These are phyloP conservation scores for Eretmocerus hayati DNA, from an alignment of 2,888 invertebrate species.

Conservation along the genomic window DNA sequence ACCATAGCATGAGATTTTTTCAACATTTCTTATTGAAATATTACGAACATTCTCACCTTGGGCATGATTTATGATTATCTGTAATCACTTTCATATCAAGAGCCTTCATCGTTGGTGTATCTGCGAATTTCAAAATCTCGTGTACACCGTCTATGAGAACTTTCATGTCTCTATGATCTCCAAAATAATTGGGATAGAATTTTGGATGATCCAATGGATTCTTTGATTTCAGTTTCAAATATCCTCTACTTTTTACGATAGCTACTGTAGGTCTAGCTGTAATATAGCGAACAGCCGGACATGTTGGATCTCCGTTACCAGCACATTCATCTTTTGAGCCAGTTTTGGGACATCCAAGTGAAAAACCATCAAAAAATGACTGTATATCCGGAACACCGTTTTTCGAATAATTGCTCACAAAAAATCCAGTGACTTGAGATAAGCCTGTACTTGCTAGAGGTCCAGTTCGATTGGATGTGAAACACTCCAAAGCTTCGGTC, in stretches of 20 bases:
- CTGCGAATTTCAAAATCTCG: conserved; percentile 51
- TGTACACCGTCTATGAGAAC: conserved; percentile 36
- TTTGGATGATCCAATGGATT: conserved; percentile 50
- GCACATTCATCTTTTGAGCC: conserved; percentile 26
- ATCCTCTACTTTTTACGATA: conserved; percentile 47
- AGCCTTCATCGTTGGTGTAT: conserved; percentile 54
- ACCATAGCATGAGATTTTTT: too few relatives aligned
- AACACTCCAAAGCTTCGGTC: conserved; percentile 36
- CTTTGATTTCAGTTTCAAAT: conserved; percentile 46
- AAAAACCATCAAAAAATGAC: conserved; percentile 38
- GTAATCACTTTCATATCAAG: conserved; percentile 54
- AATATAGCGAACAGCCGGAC: conserved; percentile 30
- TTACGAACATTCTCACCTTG: too few relatives aligned
- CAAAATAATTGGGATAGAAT: conserved; percentile 53
- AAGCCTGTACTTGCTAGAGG: conserved; percentile 44
- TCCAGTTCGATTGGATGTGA: conserved; percentile 37
- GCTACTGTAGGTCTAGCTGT: conserved; percentile 42
- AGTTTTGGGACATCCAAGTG: conserved; percentile 26
- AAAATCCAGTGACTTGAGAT: conserved; percentile 45
- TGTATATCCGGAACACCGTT: conserved; percentile 34
- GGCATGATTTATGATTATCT: conserved; percentile 53
- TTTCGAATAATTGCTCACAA: conserved; percentile 37
- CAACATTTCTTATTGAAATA: too few relatives aligned
- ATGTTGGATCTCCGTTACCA: conserved; percentile 31
- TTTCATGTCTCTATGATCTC: conserved; percentile 45